A percentile compares a stretch with the other conserved stretches of the same genome.
Conservation (phyloP, 92 coral and sea anemone species). For the Blastomussa wellsi region DNA sequence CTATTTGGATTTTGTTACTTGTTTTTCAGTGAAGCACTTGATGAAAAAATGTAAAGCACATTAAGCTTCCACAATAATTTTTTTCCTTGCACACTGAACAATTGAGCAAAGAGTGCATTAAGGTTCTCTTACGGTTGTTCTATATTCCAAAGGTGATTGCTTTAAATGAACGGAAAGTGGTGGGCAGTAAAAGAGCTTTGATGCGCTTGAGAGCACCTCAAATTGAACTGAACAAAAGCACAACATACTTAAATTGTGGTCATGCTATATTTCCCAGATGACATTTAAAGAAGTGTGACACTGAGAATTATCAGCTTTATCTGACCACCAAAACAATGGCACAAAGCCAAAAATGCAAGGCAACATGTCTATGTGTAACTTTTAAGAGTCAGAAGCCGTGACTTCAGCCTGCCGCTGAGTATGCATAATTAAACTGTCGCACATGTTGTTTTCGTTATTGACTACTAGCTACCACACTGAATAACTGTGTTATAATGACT, state of each 20-base stretch:
- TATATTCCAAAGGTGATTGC: no score
- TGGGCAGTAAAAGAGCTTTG: not conserved
- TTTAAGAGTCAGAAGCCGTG: not conserved
- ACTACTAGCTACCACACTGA: not conserved
- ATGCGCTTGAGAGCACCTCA: not conserved
- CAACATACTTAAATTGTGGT: not conserved
- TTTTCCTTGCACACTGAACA: no score
- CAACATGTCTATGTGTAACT: not conserved
- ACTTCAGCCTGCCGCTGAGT: not conserved
- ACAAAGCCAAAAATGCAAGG: not conserved
- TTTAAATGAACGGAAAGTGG: not conserved
- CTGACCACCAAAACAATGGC: not conserved
- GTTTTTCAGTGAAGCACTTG: not conserved
- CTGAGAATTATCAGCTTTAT: not conserved
- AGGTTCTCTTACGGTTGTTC: no score
- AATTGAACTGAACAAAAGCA: not conserved
- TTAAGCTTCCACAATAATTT: no score
- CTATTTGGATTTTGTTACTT: not conserved
- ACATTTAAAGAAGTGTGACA: not conserved
- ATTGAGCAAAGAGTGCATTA: no score
- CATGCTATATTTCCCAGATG: not conserved
- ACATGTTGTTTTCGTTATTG: not conserved
- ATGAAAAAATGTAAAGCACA: not conserved
- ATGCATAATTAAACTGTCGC: constrained; percentile 6
- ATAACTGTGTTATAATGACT: not conserved